Evolutionary conservation across 2,797 vertebrate species (phyloP), one percentile per base, ranked within the genome.

Genomic region (Acanthiza pusilla): DNA sequence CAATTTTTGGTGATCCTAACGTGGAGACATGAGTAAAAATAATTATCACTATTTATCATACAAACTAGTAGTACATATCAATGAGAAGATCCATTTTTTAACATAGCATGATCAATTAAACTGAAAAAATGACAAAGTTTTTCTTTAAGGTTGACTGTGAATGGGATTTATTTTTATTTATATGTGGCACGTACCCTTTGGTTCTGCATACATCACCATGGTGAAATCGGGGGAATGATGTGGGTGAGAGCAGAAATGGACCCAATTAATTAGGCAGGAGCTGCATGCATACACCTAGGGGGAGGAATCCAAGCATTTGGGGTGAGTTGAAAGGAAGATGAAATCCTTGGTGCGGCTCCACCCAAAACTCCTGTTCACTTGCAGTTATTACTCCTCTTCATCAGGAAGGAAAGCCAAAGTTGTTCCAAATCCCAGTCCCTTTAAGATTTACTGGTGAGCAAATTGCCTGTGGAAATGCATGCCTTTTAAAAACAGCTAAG

Each of bases 1-100:
- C 40, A 75, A 70, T 83, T 97, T 85, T 91, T 51, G 30, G 61
- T 86, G 57, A 95, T 74, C 25, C 30, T 94, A 71, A 94, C 9
- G 2, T n/a, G 27, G 22, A 82, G 17, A 91, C 85, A 85, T 40
- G 55, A 94, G 25, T 21, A 89, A 75, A 90, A 92, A 60, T 36
- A 65, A 19, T 38, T 26, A 47, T 83, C 40, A 48, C 51, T 55
- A 62, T 92, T 85, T 72, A 58, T 77, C 29, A 60, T 32, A 32
- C 38, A 77, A 83, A 54, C 9, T 80, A 71, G 11, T 66, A 73
- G 32, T 5, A 70, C 62, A 43, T 40, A 81, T 53, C 32, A 70
- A 11, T 48, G n/a, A 62, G 50, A 68, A 48, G 23, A 58, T 65
- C 5, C n/a, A n/a, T n/a, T n/a, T n/a, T 78, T 74, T 58, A 43